Evolutionary conservation across 2,888 invertebrate species (phyloP), one percentile per base, ranked within the genome.

Genomic region (Caenorhabditis sp.): DNA sequence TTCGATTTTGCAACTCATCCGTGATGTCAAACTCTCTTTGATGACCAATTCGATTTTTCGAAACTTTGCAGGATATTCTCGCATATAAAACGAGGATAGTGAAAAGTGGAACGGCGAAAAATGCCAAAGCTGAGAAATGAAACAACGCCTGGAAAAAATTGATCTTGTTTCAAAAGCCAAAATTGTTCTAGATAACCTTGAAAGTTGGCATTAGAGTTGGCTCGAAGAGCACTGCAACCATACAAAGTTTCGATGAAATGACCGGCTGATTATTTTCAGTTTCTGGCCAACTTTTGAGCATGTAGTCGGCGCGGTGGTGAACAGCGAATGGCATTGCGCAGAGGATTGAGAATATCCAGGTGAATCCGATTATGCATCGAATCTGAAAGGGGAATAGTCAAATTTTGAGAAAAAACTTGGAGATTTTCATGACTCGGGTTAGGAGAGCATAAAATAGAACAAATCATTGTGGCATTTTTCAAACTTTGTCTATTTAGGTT

Each of bases 81-180:
- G 75, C 62, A 59, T 81, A 82, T 17, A 82, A 64, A 58, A 78
- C 66, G 14, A 82, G 64, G 51, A 82, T 82, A 53, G 77, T 72
- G 10, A 72, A 53, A 2, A 82, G 69, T 8, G 82, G 82, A 6
- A 82, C 53, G 0, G 69, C 72, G 58, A 82, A 82, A 63, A 82
- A 82, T n/a, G 79, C 53, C 24, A 81, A 58, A 5, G 82, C 82
- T 1, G 82, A 81, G 60, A 80, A 77, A 60, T 82, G 82, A 62
- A 82, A 82, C 8, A 83, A 57, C 14, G 72, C 31, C 80, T 81
- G 62, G 51, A 78, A 76, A 58, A 12, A 6, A 50, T 36, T 51
- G 37, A 27, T 37, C 12, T 55, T 27, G 5, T 23, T 31, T 26
- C 8, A 24, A 10, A 51, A 24, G 3, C 19, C 49, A 27, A 54